These are phyloP conservation scores for Stramonita haemastoma DNA, from an alignment of 2,888 invertebrate genomes.

Conservation along the genomic window DNA sequence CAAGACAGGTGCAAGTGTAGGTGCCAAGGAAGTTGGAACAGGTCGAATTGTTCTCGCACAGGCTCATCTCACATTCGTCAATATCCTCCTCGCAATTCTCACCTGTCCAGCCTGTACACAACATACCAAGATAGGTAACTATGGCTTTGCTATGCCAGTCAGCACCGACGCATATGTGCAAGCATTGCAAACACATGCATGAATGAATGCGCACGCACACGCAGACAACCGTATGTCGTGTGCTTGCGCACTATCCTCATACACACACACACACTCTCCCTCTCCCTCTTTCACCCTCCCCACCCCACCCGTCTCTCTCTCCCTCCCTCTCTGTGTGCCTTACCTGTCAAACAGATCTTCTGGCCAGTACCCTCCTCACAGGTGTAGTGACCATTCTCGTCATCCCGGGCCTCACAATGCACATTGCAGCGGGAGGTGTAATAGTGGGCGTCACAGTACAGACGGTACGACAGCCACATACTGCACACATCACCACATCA, in stretches of 20 bases:
- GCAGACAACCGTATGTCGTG: background rate
- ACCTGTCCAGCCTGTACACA: slow-evolving; percentile 47
- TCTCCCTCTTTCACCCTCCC: slow-evolving; percentile 77
- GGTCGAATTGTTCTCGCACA: slow-evolving; percentile 31
- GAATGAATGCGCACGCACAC: no score
- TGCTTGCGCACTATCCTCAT: no score
- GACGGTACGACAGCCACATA: slow-evolving; percentile 56
- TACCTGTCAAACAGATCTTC: slow-evolving; percentile 67
- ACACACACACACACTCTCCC: no score
- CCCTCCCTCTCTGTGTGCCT: background rate
- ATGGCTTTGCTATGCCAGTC: no score
- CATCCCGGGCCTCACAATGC: slow-evolving; percentile 80
- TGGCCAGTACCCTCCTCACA: slow-evolving; percentile 84
- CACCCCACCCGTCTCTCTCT: slow-evolving; percentile 79
- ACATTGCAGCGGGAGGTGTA: slow-evolving; percentile 72
- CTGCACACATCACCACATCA: slow-evolving; percentile 42
- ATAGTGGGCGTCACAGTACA: slow-evolving; percentile 75
- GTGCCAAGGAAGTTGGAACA: slow-evolving; percentile 45
- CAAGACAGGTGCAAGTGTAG: slow-evolving; percentile 43
- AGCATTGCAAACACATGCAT: background rate
- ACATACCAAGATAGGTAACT: background rate
- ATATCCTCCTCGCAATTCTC: slow-evolving; percentile 40
- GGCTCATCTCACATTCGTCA: slow-evolving; percentile 42
- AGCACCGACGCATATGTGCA: no score
- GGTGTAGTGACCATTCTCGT: slow-evolving; percentile 87